phyloP scores from a whole-genome alignment of 2,113 vertebrate genomes.

The Poeciliopsis occidentalis region DNA sequence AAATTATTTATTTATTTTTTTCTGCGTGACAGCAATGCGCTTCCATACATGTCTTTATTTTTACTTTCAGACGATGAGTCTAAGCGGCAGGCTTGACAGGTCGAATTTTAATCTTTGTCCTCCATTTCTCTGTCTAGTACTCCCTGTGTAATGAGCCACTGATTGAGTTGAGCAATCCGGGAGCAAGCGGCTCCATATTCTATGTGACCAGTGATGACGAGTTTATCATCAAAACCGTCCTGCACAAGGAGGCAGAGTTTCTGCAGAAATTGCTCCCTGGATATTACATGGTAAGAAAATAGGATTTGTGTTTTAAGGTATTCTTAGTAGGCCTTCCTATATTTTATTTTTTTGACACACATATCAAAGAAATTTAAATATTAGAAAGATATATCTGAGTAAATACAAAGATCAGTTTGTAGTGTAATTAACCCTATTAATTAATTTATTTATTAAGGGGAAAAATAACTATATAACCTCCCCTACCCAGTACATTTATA shows the following conservation, averaged over 20 bases:
- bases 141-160: slow-evolving; percentile 95
- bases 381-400: neutral
- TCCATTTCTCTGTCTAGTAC: slow-evolving; percentile 79
- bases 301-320: neutral
- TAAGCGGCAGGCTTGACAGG: neutral
- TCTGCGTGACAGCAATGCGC: too few species aligned
- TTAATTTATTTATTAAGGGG: too few species aligned
- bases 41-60: neutral
- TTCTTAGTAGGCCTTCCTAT: neutral
- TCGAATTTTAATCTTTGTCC: slow-evolving; percentile 7
- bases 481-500: neutral
- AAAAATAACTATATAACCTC: neutral
- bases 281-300: slow-evolving; percentile 92
- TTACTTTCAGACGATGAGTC: neutral
- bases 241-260: slow-evolving; percentile 97
- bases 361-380: too few species aligned
- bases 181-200: slow-evolving; percentile 96
- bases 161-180: slow-evolving; percentile 96
- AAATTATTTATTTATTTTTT: too few species aligned
- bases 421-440: too few species aligned
- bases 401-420: too few species aligned
- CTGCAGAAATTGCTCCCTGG: slow-evolving; percentile 98
- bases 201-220: slow-evolving; percentile 97
- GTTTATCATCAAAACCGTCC: slow-evolving; percentile 98
- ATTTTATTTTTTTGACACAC: neutral